Base-by-base conservation (phyloP, 2,113 vertebrate species). In the Pseudonaja textilis region DNA sequence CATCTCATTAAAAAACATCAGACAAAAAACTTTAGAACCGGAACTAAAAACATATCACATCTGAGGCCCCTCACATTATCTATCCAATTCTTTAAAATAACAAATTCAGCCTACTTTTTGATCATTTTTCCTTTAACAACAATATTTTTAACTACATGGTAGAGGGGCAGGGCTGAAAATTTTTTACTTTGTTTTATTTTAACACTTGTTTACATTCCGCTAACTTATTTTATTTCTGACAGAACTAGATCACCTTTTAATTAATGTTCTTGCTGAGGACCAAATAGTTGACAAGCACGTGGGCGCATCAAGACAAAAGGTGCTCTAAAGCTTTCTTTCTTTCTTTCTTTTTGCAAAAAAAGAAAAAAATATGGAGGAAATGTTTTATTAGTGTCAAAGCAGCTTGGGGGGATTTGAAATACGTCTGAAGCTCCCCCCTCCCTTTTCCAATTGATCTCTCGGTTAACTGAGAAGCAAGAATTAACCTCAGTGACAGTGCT, bases 401-500 rank as follows among this genome's bases (percentile, higher is more conserved):
- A 74, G 87, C 45, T 26, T 93, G 74, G 34, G 74, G 95, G 94
- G 93, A 91, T 96, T 97, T 95, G 95, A 81, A 95, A 96, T 95
- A 97, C 97, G 96, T 97, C 88, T 97, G 94, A 96, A 96, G 96
- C 91, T 95, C 94, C 95, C 95, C n/a, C 39, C 56, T 23, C 47
- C 69, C 18, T 23, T 7, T 20, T 11, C 42, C 91, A 95, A 93
- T 94, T 92, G 95, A 97, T 97, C 95, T 96, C 59, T 95, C 94
- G 1, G 96, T 97, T 97, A 97, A 97, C 97, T 95, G 97, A 96
- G 97, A 97, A 97, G 96, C 96, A 97, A 98, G 97, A 96, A 95
- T 97, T 97, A 97, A 98, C 98, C 98, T 98, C 98, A 96, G 93
- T 98, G 98, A 98, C 97, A 97, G 96, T 96, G 98, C 97, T 98